Conservation (phyloP, 2,797 vertebrate species). For the Melanotaenia nigrans region DNA sequence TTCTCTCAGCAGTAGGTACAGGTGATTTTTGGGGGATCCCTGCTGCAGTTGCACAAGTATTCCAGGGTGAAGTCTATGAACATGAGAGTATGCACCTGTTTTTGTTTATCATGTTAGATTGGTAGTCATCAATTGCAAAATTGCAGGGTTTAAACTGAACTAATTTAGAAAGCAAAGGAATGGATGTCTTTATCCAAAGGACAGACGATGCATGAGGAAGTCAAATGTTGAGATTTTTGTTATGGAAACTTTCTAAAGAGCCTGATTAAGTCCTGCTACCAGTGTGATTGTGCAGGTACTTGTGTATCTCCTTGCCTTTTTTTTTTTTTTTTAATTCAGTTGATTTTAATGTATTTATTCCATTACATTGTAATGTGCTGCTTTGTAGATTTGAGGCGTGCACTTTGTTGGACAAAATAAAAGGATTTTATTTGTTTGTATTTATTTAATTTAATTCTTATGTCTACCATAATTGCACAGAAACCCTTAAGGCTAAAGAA, state of each 20-base stretch:
- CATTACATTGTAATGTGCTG: slow-evolving; percentile 90
- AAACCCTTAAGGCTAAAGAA: not conserved
- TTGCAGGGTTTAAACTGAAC: slow-evolving; percentile 65
- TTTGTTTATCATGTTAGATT: slow-evolving; percentile 68
- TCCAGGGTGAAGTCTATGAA: slow-evolving; percentile 74
- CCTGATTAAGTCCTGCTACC: slow-evolving; percentile 77
- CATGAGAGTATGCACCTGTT: slow-evolving; percentile 68
- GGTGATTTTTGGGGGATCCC: slow-evolving; percentile 51
- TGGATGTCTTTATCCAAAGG: slow-evolving; percentile 18
- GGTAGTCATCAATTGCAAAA: slow-evolving; percentile 62
- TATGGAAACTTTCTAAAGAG: slow-evolving; percentile 70
- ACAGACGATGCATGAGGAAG: slow-evolving; percentile 52
- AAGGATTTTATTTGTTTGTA: slow-evolving; percentile 86
- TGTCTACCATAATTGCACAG: slow-evolving; percentile 58
- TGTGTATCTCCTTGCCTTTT: slow-evolving; percentile 77
- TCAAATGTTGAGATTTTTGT: slow-evolving; percentile 36
- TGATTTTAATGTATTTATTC: slow-evolving; percentile 92
- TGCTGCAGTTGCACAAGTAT: slow-evolving; percentile 81
- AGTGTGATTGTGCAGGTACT: slow-evolving; percentile 83
- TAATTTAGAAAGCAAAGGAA: slow-evolving; percentile 49
- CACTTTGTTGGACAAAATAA: slow-evolving; percentile 88
- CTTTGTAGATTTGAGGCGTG: slow-evolving; percentile 91
- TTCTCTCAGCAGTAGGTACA: slow-evolving; percentile 69
- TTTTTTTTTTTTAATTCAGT: slow-evolving; percentile 79
- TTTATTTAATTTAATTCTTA: slow-evolving; percentile 75